Conservation (phyloP, 2,888 invertebrate genomes). For the Hoplodrina blanda region DNA sequence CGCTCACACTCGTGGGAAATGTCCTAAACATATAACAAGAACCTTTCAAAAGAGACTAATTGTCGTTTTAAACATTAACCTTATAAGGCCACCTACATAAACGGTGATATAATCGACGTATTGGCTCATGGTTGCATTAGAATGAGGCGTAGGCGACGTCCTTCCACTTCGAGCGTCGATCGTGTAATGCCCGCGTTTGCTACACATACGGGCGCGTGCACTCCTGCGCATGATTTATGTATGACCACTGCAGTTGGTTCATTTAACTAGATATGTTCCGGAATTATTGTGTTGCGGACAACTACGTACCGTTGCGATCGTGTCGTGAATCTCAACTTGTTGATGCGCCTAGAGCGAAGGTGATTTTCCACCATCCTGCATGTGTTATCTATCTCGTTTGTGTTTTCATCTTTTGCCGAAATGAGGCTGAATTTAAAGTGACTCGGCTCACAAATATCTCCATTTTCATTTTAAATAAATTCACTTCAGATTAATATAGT, state of each 20-base stretch:
- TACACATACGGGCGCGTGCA: constrained; percentile 80
- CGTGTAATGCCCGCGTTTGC: constrained; percentile 74
- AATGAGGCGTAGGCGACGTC: constrained; percentile 84
- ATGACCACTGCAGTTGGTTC: constrained; percentile 82
- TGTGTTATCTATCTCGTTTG: constrained; percentile 42
- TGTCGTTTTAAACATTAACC: constrained; percentile 86
- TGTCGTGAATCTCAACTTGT: constrained; percentile 79
- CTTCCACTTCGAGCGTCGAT: constrained; percentile 79
- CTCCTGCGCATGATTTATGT: constrained; percentile 86
- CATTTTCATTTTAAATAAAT: neutral
- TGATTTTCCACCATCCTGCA: constrained; percentile 50
- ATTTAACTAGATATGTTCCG: constrained; percentile 87
- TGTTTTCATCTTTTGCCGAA: constrained; percentile 53
- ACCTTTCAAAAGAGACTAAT: constrained; percentile 62
- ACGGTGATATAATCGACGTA: constrained; percentile 87
- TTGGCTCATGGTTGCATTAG: constrained; percentile 81
- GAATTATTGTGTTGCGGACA: constrained; percentile 84
- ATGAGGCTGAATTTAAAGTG: constrained; percentile 43
- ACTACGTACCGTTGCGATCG: constrained; percentile 76
- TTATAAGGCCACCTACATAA: constrained; percentile 90
- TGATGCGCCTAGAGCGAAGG: constrained; percentile 53
- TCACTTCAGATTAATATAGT: constrained; percentile 29
- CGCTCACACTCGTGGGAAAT: constrained; percentile 85
- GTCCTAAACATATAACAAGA: constrained; percentile 65
- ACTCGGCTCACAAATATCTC: neutral